These are phyloP conservation scores for Aptenodytes forsteri DNA, from an alignment of 2,113 vertebrate genomes.

Conservation along the genomic window DNA sequence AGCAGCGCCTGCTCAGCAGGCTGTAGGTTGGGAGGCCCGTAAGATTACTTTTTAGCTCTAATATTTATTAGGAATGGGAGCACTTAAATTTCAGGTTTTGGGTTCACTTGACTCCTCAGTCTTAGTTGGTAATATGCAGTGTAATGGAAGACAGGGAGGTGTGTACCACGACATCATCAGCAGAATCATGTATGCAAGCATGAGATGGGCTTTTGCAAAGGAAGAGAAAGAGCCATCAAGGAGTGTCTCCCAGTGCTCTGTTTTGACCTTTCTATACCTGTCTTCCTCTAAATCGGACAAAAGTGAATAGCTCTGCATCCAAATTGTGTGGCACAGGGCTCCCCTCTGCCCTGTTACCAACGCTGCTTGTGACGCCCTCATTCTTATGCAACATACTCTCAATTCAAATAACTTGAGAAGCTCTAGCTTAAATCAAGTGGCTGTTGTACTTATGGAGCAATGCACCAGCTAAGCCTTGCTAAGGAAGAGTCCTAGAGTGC, in stretches of 20 bases:
- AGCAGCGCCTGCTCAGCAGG: background rate
- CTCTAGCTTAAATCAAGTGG: background rate
- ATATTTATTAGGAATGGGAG: background rate
- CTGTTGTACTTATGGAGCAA: background rate
- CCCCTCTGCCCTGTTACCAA: background rate
- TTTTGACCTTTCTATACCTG: background rate
- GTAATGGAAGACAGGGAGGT: background rate
- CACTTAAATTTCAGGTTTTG: background rate
- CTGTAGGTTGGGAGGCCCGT: background rate
- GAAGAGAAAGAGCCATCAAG: background rate
- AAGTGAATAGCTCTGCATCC: background rate
- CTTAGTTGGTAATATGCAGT: background rate
- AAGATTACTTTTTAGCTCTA: background rate
- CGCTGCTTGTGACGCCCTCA: background rate
- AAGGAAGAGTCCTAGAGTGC: background rate
- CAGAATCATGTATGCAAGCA: background rate
- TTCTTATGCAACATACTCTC: background rate
- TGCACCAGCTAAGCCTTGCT: background rate
- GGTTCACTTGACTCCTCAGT: background rate
- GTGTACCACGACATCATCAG: background rate
- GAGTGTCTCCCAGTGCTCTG: background rate
- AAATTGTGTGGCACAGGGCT: background rate
- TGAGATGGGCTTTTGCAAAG: background rate
- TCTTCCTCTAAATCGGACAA: background rate
- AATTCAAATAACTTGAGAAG: background rate